These are phyloP conservation scores for Karalla daura DNA, from an alignment of 2,797 vertebrate species.

Conservation along the genomic window DNA sequence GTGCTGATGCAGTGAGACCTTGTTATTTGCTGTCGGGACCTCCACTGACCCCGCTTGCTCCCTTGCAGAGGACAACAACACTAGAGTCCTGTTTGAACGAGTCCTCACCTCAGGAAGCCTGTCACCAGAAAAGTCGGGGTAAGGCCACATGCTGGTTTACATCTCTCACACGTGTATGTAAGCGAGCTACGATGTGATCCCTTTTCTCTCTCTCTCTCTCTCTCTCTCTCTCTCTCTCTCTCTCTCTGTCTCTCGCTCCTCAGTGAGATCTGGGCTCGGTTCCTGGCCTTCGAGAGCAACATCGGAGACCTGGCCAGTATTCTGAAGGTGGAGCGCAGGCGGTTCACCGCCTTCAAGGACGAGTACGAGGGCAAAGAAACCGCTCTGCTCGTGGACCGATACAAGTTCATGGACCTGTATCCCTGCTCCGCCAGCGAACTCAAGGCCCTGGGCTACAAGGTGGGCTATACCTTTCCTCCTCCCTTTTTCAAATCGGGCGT, in stretches of 20 bases:
- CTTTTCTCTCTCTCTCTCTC: slow-evolving; percentile 2
- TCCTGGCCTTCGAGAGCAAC: slow-evolving; percentile 98
- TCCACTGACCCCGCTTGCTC: neutral
- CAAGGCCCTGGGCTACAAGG: slow-evolving; percentile 98
- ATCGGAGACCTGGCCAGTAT: slow-evolving; percentile 99
- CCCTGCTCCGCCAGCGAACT: slow-evolving; percentile 97
- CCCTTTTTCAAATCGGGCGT: no score
- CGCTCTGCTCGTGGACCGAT: slow-evolving; percentile 94
- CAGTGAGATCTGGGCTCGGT: slow-evolving; percentile 98
- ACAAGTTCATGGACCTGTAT: slow-evolving; percentile 99
- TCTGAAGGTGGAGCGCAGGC: slow-evolving; percentile 95
- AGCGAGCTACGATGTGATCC: fast-evolving
- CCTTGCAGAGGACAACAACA: slow-evolving; percentile 97
- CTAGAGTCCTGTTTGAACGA: slow-evolving; percentile 98
- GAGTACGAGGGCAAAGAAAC: slow-evolving; percentile 99
- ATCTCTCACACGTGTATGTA: neutral
- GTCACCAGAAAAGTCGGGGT: slow-evolving; percentile 98
- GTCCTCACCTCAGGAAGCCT: slow-evolving; percentile 98
- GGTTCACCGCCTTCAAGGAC: slow-evolving; percentile 97
- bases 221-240: slow-evolving; percentile 20
- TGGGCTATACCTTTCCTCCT: no score
- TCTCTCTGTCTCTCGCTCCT: slow-evolving; percentile 20
- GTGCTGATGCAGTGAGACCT: neutral
- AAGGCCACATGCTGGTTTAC: slow-evolving; percentile 50
- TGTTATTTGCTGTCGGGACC: neutral